Percentiles rank a stretch among this genome's conserved stretches.
phyloP scores from a whole-genome alignment of 2,888 invertebrate species.

The Plutella xylostella region DNA sequence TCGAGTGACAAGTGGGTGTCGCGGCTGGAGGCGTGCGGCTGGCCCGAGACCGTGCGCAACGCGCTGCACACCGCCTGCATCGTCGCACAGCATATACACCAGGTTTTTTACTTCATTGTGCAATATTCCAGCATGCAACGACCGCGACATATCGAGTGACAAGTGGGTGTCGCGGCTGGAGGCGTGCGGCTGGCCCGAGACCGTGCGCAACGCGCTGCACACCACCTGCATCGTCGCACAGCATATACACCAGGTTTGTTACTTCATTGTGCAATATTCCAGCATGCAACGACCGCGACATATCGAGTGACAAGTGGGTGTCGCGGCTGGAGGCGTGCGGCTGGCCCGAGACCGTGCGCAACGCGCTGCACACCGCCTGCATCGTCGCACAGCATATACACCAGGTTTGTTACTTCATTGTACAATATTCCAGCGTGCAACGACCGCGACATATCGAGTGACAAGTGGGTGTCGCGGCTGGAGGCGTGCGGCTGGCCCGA shows the following conservation, averaged over 20 bases:
- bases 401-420: no score
- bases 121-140: slow-evolving; percentile 93
- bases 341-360: slow-evolving; percentile 92
- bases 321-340: slow-evolving; percentile 87
- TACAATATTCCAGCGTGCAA: slow-evolving; percentile 93
- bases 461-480: slow-evolving; percentile 93
- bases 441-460: slow-evolving; percentile 84
- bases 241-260: slow-evolving; percentile 82
- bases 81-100: slow-evolving; percentile 92
- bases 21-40: slow-evolving; percentile 86
- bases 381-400: slow-evolving; percentile 95
- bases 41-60: slow-evolving; percentile 91
- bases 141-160: slow-evolving; percentile 84
- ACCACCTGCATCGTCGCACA: slow-evolving; percentile 96
- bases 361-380: slow-evolving; percentile 92
- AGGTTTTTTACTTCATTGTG: no score
- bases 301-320: slow-evolving; percentile 93
- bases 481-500: slow-evolving; percentile 93
- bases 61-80: slow-evolving; percentile 94
- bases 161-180: slow-evolving; percentile 95
- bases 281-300: slow-evolving; percentile 91
- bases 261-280: no score
- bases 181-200: slow-evolving; percentile 89
- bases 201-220: slow-evolving; percentile 90
- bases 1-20: slow-evolving; percentile 95